Conservation (phyloP, 2,797 vertebrate species). For the Uromys caudimaculatus region DNA sequence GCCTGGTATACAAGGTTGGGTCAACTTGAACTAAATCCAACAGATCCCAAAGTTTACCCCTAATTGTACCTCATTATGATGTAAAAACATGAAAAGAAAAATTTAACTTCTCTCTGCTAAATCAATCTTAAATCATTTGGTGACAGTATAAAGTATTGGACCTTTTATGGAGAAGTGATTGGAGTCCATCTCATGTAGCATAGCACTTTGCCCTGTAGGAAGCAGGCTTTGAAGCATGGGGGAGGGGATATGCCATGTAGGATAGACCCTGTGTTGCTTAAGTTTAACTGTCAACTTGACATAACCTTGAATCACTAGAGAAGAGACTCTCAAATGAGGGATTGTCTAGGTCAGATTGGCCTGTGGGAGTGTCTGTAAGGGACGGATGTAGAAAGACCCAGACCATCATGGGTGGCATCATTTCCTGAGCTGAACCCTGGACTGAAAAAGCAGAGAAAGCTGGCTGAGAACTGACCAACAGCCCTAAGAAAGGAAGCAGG, state of each 20-base stretch:
- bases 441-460: neutral
- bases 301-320: neutral
- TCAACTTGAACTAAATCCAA: neutral
- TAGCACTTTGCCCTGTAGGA: rapidly evolving
- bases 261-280: too few species aligned
- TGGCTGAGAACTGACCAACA: too few species aligned
- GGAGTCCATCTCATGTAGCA: neutral
- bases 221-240: neutral
- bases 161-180: neutral
- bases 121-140: neutral
- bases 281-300: neutral
- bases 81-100: slow-evolving; percentile 3
- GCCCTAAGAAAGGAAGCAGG: neutral
- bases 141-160: neutral
- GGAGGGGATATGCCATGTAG: rapidly evolving
- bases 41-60: neutral
- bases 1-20: neutral
- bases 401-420: neutral
- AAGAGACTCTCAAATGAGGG: neutral
- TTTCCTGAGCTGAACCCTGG: too few species aligned
- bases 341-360: neutral
- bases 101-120: neutral
- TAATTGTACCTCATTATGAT: neutral
- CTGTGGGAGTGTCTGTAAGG: neutral
- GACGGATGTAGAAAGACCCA: neutral